Evolutionary conservation across 2,113 vertebrate species (phyloP).

Genomic region (Tiliqua scincoides): DNA sequence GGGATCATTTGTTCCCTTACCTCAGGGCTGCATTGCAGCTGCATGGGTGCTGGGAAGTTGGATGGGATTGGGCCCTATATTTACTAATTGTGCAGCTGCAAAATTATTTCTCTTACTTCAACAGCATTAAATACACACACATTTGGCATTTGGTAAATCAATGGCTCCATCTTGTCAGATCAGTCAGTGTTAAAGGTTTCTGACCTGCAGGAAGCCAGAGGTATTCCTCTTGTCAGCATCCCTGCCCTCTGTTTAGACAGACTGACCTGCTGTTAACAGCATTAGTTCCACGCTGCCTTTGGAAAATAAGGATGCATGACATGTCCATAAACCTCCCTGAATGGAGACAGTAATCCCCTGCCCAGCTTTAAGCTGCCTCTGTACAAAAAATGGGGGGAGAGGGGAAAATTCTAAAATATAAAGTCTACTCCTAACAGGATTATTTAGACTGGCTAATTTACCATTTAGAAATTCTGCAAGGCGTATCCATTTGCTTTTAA

Average conservation of each 20-base stretch:
- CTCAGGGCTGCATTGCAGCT: too few species aligned
- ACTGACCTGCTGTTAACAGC: conserved; percentile 42
- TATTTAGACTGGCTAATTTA: conserved; percentile 45
- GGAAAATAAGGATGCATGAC: conserved; percentile 47
- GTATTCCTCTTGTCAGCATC: conserved; percentile 18
- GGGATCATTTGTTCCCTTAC: too few species aligned
- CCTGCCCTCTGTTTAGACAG: conserved; percentile 46
- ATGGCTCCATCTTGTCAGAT: conserved; percentile 42
- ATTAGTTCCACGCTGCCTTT: conserved; percentile 53
- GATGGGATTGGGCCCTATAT: too few species aligned
- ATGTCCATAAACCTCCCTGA: conserved; percentile 39
- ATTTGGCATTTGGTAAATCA: conserved; percentile 49
- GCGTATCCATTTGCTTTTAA: conserved; percentile 18
- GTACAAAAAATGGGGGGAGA: background rate
- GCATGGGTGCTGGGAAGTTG: too few species aligned
- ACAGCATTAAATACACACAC: background rate
- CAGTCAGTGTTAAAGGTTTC: conserved; percentile 56
- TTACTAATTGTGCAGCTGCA: background rate
- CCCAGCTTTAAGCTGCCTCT: conserved; percentile 30
- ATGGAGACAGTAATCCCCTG: conserved; percentile 43
- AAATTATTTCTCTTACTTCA: background rate
- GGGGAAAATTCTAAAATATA: background rate
- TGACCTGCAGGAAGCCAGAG: conserved; percentile 33
- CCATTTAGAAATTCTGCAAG: conserved; percentile 28
- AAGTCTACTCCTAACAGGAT: conserved; percentile 22